phyloP scores from a whole-genome alignment of 2,888 invertebrate genomes.

The Drosophila greeni region DNA sequence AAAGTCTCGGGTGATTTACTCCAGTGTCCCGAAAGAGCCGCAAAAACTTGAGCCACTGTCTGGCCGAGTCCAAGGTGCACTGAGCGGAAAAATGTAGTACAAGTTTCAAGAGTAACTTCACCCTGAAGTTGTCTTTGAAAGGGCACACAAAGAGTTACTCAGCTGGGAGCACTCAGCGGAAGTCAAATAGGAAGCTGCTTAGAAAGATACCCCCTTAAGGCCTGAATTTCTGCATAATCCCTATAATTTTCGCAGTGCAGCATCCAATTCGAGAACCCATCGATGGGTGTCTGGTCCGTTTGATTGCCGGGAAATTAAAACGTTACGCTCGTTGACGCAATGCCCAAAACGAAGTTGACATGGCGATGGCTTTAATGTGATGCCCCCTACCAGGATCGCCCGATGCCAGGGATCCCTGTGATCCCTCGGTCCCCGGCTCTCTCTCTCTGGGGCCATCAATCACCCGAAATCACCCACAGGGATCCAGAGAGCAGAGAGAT shows the following conservation, averaged over 20 bases:
- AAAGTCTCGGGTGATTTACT: constrained; percentile 69
- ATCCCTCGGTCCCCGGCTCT: background rate
- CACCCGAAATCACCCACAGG: constrained; percentile 46
- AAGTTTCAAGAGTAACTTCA: background rate
- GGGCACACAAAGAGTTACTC: too few relatives aligned
- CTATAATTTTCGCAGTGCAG: constrained; percentile 3
- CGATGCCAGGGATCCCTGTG: background rate
- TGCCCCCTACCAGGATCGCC: constrained; percentile 28
- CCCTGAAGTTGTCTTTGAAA: background rate
- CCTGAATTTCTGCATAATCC: too few relatives aligned
- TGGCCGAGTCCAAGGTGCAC: constrained; percentile 2
- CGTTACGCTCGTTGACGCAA: constrained; percentile 68
- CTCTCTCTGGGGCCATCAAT: constrained; percentile 58
- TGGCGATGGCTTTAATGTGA: constrained; percentile 46
- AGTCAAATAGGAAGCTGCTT: background rate
- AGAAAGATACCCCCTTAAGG: background rate
- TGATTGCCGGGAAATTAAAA: constrained; percentile 73
- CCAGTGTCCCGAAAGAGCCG: constrained; percentile 35
- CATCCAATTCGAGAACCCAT: constrained; percentile 15
- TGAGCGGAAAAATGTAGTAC: constrained; percentile 2
- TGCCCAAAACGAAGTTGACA: constrained; percentile 67
- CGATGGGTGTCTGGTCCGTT: constrained; percentile 64
- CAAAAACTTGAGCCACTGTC: constrained; percentile 44
- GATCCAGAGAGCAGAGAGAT: constrained; percentile 32
- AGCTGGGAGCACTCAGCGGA: background rate